Base-by-base conservation (phyloP, 2,888 invertebrate species). In the Parascotia fuliginaria region DNA sequence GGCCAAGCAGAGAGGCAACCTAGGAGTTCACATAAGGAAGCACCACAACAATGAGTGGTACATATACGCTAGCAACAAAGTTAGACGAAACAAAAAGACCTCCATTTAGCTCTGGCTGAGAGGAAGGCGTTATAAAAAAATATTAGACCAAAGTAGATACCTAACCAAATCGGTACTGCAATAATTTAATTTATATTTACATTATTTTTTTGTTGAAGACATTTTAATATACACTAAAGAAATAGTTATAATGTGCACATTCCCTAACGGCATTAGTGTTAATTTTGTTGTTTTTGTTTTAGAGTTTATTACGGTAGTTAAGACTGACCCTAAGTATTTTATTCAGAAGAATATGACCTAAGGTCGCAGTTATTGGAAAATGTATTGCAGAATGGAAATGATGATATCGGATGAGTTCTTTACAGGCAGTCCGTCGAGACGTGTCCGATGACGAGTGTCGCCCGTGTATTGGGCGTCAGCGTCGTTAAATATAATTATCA, bases 1-100 rank as follows among this genome's bases (percentile, higher is more conserved):
- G 73, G 96, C 96, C 56, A 96, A 96, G 76, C 96, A 96, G 81
- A 93, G 96, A 42, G 96, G 96, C 67, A 96, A 97, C 88, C 92
- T 96, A 16, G 95, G 96, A 66, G 96, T 96, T 13, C 96, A 96
- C 83, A 95, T 96, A 65, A 93, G 96, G 64, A 96, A 96, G 79
- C 96, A 96, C 92, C 96, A 96, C 92, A 86, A 89, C 79, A 70
- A 80, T 67, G 89, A 92, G 88, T 92, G 92, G 92, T 86, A 77
- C 79, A 61, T 87, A n/a, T 92, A 91, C 85, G 92, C 92, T 71
- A 86, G 77, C 80, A 89, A 75, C 85, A 89, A 88, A 70, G 85
- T 90, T 65, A 72, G 92, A 56, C 88, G 92, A 55, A 87, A 86
- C 80, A 92, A 90, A 69, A 92, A 92, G 75, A 84, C 88, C 44